Evolutionary conservation across 2,888 invertebrate species (phyloP).

Genomic region (Ganaspis brasiliensis): DNA sequence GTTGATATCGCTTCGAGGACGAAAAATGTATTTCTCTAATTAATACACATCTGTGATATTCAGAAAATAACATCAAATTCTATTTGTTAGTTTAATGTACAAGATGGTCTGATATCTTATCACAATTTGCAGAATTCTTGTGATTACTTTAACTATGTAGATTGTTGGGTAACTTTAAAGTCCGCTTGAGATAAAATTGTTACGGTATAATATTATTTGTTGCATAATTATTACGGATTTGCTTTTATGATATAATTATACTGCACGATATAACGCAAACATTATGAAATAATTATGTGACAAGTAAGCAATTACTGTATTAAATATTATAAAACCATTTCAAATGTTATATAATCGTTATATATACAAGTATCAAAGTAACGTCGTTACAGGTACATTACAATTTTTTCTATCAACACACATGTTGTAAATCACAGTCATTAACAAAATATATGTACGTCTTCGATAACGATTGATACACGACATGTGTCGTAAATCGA

Average conservation of each 20-base stretch:
- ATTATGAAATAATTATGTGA: slow-evolving; percentile 47
- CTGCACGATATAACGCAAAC: too few relatives aligned
- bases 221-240: slow-evolving; percentile 30
- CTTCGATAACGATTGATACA: slow-evolving; percentile 32
- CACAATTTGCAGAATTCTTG: slow-evolving; percentile 7
- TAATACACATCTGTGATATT: slow-evolving; percentile 9
- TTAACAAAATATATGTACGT: slow-evolving; percentile 40
- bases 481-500: slow-evolving; percentile 27
- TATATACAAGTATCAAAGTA: background rate
- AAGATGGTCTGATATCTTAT: background rate
- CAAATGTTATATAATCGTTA: too few relatives aligned
- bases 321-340: slow-evolving; percentile 1
- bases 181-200: too few relatives aligned
- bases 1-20: slow-evolving; percentile 23
- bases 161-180: too few relatives aligned
- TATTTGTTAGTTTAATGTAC: background rate
- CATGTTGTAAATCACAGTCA: slow-evolving; percentile 57
- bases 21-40: background rate
- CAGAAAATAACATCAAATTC: background rate
- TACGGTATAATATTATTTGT: background rate
- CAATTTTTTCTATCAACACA: background rate
- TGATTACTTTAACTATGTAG: too few relatives aligned
- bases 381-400: background rate
- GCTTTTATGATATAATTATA: slow-evolving; percentile 5
- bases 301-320: slow-evolving; percentile 13